Evolutionary conservation across 2,888 invertebrate species (phyloP).

Genomic region (Nemurella pictetii): DNA sequence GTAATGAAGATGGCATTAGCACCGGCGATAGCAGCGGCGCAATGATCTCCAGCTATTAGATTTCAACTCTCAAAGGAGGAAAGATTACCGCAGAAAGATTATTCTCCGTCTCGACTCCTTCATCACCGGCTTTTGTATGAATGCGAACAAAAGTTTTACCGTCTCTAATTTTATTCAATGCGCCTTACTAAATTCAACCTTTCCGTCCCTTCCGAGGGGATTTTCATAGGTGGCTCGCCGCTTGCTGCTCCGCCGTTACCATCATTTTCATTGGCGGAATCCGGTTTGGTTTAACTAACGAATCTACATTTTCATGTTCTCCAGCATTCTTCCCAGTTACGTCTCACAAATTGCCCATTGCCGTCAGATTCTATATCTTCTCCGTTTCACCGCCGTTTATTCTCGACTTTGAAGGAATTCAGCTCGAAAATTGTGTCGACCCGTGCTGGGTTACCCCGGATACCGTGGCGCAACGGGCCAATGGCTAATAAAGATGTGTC

Average conservation of each 20-base stretch:
- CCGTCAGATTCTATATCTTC: no score
- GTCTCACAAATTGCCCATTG: no score
- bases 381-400: no score
- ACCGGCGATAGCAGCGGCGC: not conserved
- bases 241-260: not conserved
- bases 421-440: no score
- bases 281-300: no score
- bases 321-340: no score
- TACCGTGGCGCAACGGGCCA: no score
- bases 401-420: no score
- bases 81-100: not conserved
- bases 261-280: not conserved
- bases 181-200: not conserved
- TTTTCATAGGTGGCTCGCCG: not conserved
- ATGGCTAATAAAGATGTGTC: no score
- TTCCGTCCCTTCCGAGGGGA: not conserved
- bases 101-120: not conserved
- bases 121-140: not conserved
- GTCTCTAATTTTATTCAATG: not conserved
- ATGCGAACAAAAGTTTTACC: no score
- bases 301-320: no score
- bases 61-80: not conserved
- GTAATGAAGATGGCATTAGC: not conserved
- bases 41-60: not conserved
- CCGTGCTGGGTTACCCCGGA: no score